Evolutionary conservation across 1,140 invertebrate species (phyloP).

Genomic region (Drosophila serrata): DNA sequence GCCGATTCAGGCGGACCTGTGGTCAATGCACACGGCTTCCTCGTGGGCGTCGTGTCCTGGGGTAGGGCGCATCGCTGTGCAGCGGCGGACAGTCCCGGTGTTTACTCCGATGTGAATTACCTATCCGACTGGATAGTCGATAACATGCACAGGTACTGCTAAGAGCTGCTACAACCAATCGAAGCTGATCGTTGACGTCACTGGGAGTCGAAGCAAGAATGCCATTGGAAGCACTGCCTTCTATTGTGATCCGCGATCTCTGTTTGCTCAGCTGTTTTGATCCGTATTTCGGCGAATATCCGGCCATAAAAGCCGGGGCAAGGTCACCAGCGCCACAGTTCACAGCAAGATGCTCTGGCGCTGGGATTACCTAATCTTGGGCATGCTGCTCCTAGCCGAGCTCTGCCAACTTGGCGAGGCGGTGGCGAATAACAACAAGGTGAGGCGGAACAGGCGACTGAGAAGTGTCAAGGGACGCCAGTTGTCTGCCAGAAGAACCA

Average conservation of each 20-base stretch:
- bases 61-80: conserved; percentile 88
- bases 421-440: background rate
- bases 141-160: conserved; percentile 60
- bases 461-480: background rate
- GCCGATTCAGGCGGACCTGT: conserved; percentile 90
- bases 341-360: conserved; percentile 54
- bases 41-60: conserved; percentile 90
- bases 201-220: conserved; percentile 3
- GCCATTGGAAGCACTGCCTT: conserved; percentile 33
- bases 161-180: background rate
- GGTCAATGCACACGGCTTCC: conserved; percentile 84
- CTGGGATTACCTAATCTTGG: conserved; percentile 48
- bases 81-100: conserved; percentile 86
- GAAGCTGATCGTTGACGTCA: conserved; percentile 39
- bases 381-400: conserved; percentile 40
- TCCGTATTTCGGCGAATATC: conserved; percentile 47
- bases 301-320: conserved; percentile 61
- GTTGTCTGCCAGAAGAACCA: background rate
- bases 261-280: conserved; percentile 65
- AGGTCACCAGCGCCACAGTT: conserved; percentile 50
- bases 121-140: conserved; percentile 76
- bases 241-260: conserved; percentile 27
- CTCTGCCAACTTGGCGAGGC: conserved; percentile 11
- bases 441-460: conserved; percentile 5
- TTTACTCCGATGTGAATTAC: conserved; percentile 87